Evolutionary conservation across 2,113 vertebrate genomes (phyloP).

Genomic region (Pithys albifrons): DNA sequence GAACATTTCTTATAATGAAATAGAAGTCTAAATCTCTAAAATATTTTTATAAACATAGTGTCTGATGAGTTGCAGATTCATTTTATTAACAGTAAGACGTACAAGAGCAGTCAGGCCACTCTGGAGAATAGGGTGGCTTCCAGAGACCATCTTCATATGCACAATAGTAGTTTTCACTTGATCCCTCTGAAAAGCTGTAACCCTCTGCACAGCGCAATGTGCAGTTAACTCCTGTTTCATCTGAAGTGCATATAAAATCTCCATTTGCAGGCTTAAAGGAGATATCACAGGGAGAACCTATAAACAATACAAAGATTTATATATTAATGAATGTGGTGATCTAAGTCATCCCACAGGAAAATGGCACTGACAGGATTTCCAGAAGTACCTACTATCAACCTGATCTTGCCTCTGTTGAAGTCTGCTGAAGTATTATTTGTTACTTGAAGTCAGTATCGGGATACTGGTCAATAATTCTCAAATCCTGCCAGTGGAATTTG

Average conservation of each 20-base stretch:
- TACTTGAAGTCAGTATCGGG: neutral
- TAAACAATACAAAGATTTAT: neutral
- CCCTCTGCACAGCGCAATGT: constrained; percentile 87
- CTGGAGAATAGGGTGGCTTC: constrained; percentile 84
- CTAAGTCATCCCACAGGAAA: neutral
- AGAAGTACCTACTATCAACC: neutral
- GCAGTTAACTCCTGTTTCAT: constrained; percentile 86
- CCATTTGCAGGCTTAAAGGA: constrained; percentile 89
- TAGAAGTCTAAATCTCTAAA: neutral
- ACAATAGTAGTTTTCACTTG: constrained; percentile 88
- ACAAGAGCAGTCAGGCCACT: constrained; percentile 93
- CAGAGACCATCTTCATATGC: constrained; percentile 88
- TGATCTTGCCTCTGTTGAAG: neutral
- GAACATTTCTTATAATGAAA: neutral
- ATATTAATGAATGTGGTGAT: neutral
- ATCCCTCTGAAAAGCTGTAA: constrained; percentile 89
- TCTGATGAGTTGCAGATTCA: neutral
- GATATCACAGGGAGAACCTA: constrained; percentile 90
- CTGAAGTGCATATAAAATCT: constrained; percentile 84
- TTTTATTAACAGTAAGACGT: constrained; percentile 48
- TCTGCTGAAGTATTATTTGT: neutral
- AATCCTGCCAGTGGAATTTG: neutral
- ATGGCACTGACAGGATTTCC: neutral
- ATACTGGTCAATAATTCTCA: neutral
- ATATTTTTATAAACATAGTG: neutral